Conservation (phyloP, 2,888 invertebrate species). For the Glyphotaelius pellucidus region DNA sequence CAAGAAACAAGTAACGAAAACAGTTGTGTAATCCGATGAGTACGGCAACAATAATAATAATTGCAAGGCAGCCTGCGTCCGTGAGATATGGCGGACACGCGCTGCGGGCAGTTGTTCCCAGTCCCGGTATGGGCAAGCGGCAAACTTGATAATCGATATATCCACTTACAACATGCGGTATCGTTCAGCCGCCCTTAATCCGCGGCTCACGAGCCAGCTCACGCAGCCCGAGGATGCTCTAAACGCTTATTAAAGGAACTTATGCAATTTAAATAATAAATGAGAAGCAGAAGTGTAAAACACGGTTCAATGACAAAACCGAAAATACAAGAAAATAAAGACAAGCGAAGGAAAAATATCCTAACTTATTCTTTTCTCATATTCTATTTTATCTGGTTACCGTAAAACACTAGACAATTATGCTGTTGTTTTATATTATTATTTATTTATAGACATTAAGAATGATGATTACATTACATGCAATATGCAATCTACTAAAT, state of each 20-base stretch:
- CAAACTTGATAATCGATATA: slow-evolving; percentile 27
- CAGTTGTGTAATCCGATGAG: neutral
- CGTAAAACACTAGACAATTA: no score
- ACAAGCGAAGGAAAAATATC: no score
- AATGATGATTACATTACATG: neutral
- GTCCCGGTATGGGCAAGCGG: slow-evolving; percentile 15
- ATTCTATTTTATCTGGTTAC: no score
- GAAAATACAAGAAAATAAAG: no score
- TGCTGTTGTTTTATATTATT: no score
- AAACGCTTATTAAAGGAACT: neutral
- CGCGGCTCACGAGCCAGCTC: neutral
- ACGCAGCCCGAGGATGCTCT: neutral
- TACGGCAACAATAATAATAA: neutral
- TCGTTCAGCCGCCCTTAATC: neutral
- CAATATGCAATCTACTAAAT: neutral
- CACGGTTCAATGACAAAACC: no score
- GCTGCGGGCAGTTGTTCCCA: slow-evolving; percentile 5
- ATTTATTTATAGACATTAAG: neutral
- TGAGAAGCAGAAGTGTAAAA: neutral
- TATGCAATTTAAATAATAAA: neutral
- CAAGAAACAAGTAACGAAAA: neutral
- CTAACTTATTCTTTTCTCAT: no score
- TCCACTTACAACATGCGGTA: slow-evolving; percentile 7
- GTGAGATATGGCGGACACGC: slow-evolving; percentile 34
- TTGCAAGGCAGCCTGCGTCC: slow-evolving; percentile 21